Evolutionary conservation across 1,140 invertebrate genomes (phyloP), one percentile per base, ranked within the genome.

Genomic region (Monomorium pharaonis): DNA sequence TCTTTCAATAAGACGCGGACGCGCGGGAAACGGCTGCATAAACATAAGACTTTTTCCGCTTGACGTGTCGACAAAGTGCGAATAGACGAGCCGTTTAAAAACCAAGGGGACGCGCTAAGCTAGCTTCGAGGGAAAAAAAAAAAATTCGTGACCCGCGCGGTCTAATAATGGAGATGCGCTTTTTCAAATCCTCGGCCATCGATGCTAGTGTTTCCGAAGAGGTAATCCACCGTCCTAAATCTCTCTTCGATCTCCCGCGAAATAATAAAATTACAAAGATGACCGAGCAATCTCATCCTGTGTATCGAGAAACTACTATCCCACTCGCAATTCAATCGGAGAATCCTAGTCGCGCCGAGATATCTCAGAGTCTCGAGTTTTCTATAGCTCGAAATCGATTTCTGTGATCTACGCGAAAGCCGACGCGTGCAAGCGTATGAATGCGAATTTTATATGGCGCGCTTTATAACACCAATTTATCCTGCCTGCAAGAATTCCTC

Each of bases 221-320:
- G n/a, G 16, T 51, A 49, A 65, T 65, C 60, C 44, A n/a, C 42
- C 9, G 21, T 49, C 10, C 24, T 21, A 27, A 56, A 72, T 56
- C 47, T 70, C 49, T 47, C 27, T 49, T 84, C 70, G 16, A 65
- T 87, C 83, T 85, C n/a, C n/a, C 88, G 84, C 86, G 81, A 88
- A 90, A 87, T 87, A 90, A 91, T 90, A 87, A 91, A 90, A 91
- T 91, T 88, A 87, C 85, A 88, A 86, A 87, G 83, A 88, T 60
- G 51, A 81, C 27, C 76, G 76, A 86, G 86, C 84, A 62, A 65
- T 77, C 47, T 77, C 18, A 33, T 63, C n/a, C 62, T 62, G 63
- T 30, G 30, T 60, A 33, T 60, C 18, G 62, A 58, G 16, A 56
- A 63, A 63, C 49, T 65, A 67, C 37, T 27, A 58, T 49, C 49